Evolutionary conservation across 2,113 vertebrate genomes (phyloP).

Genomic region (Tragelaphus scriptus): DNA sequence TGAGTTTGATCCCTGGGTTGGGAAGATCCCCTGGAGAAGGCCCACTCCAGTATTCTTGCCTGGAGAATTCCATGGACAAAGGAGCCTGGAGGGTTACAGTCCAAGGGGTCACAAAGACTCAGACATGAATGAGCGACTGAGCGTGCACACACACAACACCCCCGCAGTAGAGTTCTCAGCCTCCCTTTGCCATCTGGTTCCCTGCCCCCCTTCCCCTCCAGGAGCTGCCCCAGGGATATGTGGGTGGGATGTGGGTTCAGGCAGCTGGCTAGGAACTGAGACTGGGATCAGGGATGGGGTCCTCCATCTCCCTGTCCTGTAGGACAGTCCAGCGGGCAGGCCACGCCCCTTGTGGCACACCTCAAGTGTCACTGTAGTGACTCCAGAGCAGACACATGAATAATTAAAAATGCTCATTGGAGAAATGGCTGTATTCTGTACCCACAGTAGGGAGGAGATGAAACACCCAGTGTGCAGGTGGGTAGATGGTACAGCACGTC

Average conservation of each 20-base stretch:
- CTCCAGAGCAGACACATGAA: neutral
- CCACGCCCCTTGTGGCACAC: rapidly evolving
- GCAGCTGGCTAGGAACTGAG: neutral
- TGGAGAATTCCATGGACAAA: neutral
- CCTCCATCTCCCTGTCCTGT: neutral
- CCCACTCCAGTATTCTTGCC: neutral
- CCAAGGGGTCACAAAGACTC: neutral
- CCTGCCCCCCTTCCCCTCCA: neutral
- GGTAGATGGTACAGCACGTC: neutral
- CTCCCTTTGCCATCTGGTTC: neutral
- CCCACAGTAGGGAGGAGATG: neutral
- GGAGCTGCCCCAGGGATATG: neutral
- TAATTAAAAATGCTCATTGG: neutral
- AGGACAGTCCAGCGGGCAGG: neutral
- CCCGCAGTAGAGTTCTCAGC: neutral
- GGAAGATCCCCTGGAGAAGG: neutral
- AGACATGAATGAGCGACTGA: neutral
- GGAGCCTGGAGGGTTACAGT: neutral
- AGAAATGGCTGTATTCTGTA: neutral
- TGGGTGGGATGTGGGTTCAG: neutral
- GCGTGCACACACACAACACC: neutral
- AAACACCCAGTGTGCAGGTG: rapidly evolving
- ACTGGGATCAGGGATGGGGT: neutral
- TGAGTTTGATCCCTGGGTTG: neutral
- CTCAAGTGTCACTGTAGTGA: rapidly evolving